Conservation (phyloP, 2,888 invertebrate species). For the Nomada ferruginata region DNA sequence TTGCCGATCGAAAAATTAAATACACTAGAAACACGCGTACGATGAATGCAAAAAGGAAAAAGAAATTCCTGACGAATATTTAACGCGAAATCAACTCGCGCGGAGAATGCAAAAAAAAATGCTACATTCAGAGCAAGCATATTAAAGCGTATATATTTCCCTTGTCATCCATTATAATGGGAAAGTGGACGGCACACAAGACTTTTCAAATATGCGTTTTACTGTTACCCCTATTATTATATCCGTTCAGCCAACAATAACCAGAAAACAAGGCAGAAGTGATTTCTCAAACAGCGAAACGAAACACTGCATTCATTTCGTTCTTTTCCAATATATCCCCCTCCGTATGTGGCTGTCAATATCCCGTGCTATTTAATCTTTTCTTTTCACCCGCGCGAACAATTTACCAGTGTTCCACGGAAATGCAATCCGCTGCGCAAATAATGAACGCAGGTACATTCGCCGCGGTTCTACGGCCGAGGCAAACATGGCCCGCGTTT, state of each 20-base stretch:
- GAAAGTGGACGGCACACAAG: too few relatives aligned
- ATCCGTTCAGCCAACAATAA: neutral
- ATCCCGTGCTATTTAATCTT: neutral
- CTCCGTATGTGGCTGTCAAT: neutral
- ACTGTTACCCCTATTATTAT: too few relatives aligned
- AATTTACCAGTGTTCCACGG: conserved; percentile 6
- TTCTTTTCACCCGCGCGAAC: neutral
- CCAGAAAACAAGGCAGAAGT: neutral
- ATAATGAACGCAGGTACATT: conserved; percentile 10
- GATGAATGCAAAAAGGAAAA: too few relatives aligned
- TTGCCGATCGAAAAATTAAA: too few relatives aligned
- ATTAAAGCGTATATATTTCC: too few relatives aligned
- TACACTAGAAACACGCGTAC: too few relatives aligned
- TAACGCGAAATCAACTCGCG: too few relatives aligned
- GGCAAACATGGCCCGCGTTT: conserved; percentile 8
- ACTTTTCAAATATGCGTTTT: too few relatives aligned
- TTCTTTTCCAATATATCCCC: neutral
- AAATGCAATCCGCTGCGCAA: conserved; percentile 8
- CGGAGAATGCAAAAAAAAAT: too few relatives aligned
- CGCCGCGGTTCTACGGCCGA: neutral
- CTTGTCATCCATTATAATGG: too few relatives aligned
- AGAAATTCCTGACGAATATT: too few relatives aligned
- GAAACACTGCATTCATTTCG: neutral
- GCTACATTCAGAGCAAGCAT: too few relatives aligned
- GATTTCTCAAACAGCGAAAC: neutral